Evolutionary conservation across 1,140 invertebrate genomes (phyloP), one percentile per base, ranked within the genome.

Genomic region (Drosophila pachea): DNA sequence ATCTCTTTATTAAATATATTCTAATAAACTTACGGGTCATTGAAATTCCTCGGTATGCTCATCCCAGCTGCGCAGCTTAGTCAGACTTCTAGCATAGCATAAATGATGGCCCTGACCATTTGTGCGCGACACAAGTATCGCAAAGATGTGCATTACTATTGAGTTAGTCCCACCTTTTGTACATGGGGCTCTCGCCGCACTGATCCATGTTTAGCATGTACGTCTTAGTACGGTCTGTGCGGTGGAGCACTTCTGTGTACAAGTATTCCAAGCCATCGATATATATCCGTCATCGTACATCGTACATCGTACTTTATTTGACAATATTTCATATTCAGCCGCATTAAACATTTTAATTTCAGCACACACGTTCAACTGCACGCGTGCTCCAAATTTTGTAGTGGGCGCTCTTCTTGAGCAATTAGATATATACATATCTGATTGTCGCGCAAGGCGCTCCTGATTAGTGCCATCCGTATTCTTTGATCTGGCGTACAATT

Each of bases 121-220:
- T 0, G 62, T 70, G 4, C 54, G 47, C 0, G 54, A 59, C 35
- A 47, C 8, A 31, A 59, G 66, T 2, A 70, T 59, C 0, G 7
- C 54, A 59, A 70, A 70, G 1, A 70, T 32, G 9, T 22, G 22
- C 2, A 14, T 11, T 4, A 33, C 7, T 2, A 42, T 48, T 40
- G 58, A 2, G 32, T 14, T 9, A 4, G 1, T 0, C 8, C 14
- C 33, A 73, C 70, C 55, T 70, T 70, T 8, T 66, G 62, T 5
- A 70, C 49, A 16, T 70, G 66, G 0, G 68, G 68, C 5, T 70
- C 63, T 40, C 66, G 62, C 8, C 68, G 48, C 48, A 66, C 29
- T 70, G 54, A 16, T 70, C 68, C 42, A 70, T 60, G 31, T 70
- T 66, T 0, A 70, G 48, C 48, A 60, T 59, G 14, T 70, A 66